phyloP scores from a whole-genome alignment of 2,797 vertebrate genomes.

The Anguilla marmorata region DNA sequence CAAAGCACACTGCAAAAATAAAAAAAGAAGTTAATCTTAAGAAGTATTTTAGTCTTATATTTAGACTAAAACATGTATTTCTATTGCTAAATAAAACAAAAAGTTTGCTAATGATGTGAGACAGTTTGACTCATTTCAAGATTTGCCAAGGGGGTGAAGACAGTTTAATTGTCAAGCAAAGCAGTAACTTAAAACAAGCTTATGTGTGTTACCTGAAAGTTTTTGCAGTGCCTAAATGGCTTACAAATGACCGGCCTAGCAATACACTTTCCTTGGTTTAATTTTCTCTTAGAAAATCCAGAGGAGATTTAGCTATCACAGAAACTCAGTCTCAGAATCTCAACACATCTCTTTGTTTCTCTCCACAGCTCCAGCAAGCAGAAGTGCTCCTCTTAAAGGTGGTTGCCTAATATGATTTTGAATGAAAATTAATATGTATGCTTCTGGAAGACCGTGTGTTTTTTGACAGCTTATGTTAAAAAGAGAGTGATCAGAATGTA shows the following conservation, averaged over 20 bases:
- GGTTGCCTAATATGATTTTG: neutral
- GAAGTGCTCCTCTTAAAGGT: constrained; percentile 18
- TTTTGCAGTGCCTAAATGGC: no score
- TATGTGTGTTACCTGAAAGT: no score
- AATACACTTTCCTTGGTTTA: neutral
- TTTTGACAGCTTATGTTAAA: neutral
- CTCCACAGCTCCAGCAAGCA: constrained; percentile 1
- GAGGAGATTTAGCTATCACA: neutral
- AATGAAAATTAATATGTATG: neutral
- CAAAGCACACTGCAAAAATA: neutral
- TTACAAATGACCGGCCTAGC: neutral
- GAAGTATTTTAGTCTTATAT: neutral
- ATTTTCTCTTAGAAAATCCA: neutral
- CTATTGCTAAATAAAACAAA: no score
- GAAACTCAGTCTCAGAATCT: neutral
- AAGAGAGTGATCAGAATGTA: neutral
- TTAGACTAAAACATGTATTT: no score
- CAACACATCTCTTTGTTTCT: neutral
- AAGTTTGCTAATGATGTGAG: no score
- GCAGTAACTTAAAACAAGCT: no score
- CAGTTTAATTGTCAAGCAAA: no score
- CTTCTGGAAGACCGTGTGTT: neutral
- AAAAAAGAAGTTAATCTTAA: neutral
- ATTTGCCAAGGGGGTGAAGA: no score
- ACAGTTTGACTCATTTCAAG: no score